Base-by-base conservation (phyloP, 2,113 vertebrate species). In the Mystacornis crossleyi region DNA sequence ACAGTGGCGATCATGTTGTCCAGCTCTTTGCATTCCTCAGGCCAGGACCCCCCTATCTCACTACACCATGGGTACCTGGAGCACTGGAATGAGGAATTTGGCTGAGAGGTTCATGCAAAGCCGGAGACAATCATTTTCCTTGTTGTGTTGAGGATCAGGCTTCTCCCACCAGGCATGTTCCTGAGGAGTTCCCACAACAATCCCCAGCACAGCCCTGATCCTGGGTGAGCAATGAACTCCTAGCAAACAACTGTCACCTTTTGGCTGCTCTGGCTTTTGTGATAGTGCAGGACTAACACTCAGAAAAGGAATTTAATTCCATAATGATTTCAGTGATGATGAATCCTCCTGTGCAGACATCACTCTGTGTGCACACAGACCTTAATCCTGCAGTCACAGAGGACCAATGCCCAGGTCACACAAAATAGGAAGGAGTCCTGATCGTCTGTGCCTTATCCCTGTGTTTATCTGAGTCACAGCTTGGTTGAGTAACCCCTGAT, bases 1-100 rank as follows among this genome's bases (percentile, higher is more conserved):
- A 26, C 29, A 78, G 38, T 43, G 51, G 38, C 0, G 0, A 18
- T 43, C 16, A 3, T 12, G 14, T 33, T 67, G 45, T 50, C 38
- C 58, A 70, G 3, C 4, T 70, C 36, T 23, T 33, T 25, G 48
- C 2, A 5, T 43, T 15, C 26, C 50, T 55, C 14, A 75, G 43
- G 48, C 57, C 79, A 69, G 48, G 23, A 53, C 4, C 14, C 20
- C 33, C 15, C 3, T 1, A 1, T 51, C 48, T 57, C 40, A 10
- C 29, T 20, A 4, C 18, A 9, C 53, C 3, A 0, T 6, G 26
- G 42, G 38, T 57, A 70, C 19, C 50, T 83, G 86, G 29, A 73
- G 54, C 48, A 42, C 57, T 15, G 53, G 26, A 21, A 69, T 28
- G 53, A 57, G 40, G 36, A 89, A n/a, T 10, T 36, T 73, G 54